Evolutionary conservation across 2,888 invertebrate genomes (phyloP), one percentile per base, ranked within the genome.

Genomic region (Dexiosoma caninum): DNA sequence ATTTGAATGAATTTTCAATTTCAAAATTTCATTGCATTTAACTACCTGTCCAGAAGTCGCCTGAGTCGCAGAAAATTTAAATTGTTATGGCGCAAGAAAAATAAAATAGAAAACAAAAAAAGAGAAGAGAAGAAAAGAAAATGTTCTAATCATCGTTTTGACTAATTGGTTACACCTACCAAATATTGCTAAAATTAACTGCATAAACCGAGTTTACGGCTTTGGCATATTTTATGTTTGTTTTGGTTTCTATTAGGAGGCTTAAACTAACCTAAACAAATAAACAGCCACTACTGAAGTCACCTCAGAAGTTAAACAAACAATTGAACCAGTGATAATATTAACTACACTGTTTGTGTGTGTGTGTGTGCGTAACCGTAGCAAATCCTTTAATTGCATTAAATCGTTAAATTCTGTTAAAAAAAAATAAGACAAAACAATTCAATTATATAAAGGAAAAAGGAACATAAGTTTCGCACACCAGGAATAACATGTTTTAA

Each of bases 231-330:
- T 75, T 71, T 71, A 70, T 49, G 67, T 55, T 23, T 44, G 35
- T 64, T 55, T 55, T 42, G 42, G 16, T 9, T 46, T 40, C n/a
- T 37, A 46, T 37, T 32, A 55, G n/a, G n/a, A 23, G 49, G 16
- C 44, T 32, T 21, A 27, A 60, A 35, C 19, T 51, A 14, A 19
- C 23, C 16, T 35, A 37, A 53, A 23, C 44, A 16, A n/a, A 27
- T 23, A 2, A 16, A 23, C 30, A 7, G 10, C 7, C 51, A 55
- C 76, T 83, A 84, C 83, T 84, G 82, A 83, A 74, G 83, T 78
- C 81, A 83, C 83, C 79, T 42, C 75, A 49, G 19, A 46, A 40
- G 40, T 30, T 46, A 55, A 30, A 23, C 42, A 40, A 64, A 66
- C 57, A 69, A 42, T 55, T 57, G 66, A 5, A 40, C 21, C 49